phyloP scores from a whole-genome alignment of 2,888 invertebrate species.

The Brenthis daphne region DNA sequence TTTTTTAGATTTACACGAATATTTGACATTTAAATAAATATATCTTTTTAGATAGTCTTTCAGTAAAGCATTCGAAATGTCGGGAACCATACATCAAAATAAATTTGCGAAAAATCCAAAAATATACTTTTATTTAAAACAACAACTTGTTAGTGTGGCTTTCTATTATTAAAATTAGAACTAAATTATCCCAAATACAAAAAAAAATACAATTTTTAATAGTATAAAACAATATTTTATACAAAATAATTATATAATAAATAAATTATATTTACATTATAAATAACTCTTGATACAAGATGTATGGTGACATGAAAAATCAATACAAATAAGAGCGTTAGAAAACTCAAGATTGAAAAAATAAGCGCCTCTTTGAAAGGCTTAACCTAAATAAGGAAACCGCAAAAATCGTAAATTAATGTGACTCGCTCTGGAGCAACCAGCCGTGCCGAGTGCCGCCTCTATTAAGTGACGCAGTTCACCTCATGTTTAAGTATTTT shows the following conservation, averaged over 20 bases:
- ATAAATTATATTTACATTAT: not conserved
- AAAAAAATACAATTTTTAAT: too few relatives aligned
- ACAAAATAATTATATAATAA: not conserved
- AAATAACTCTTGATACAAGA: not conserved
- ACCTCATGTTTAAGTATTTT: constrained; percentile 26
- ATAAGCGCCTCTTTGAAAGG: constrained; percentile 19
- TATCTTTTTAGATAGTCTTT: too few relatives aligned
- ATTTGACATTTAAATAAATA: too few relatives aligned
- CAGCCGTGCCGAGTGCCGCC: constrained; percentile 26
- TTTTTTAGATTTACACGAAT: too few relatives aligned
- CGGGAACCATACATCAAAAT: too few relatives aligned
- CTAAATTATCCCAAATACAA: too few relatives aligned
- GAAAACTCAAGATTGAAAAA: constrained; percentile 20
- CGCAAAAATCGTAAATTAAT: constrained; percentile 70
- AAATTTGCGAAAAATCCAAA: too few relatives aligned
- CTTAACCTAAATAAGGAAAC: constrained; percentile 55
- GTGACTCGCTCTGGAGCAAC: constrained; percentile 33
- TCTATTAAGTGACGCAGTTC: constrained; percentile 30
- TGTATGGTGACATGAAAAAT: not conserved
- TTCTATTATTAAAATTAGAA: too few relatives aligned
- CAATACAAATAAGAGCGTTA: constrained; percentile 16
- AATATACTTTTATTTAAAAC: too few relatives aligned
- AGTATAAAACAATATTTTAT: too few relatives aligned
- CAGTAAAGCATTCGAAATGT: too few relatives aligned
- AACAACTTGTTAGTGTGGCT: too few relatives aligned